Conservation (phyloP, 1,140 invertebrate species). For the Episyrphus balteatus region DNA sequence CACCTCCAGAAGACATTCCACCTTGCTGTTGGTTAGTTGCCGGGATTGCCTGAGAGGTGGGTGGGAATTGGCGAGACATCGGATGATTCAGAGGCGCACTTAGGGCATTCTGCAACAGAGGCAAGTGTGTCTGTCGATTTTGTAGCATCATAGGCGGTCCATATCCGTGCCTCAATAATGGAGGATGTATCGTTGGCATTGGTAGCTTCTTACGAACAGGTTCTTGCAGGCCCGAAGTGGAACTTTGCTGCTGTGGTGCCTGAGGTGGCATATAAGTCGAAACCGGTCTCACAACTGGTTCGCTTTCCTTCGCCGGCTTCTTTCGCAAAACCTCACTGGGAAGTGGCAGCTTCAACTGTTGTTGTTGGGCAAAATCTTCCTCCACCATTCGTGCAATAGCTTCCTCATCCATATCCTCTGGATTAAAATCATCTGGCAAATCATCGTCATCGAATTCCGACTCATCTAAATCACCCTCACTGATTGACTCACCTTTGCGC, state of each 20-base stretch:
- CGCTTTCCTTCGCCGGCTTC: neutral
- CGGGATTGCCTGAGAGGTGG: slow-evolving; percentile 13
- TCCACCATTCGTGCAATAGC: slow-evolving; percentile 50
- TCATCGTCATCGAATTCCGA: slow-evolving; percentile 29
- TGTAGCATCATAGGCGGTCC: slow-evolving; percentile 21
- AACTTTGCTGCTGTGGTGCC: slow-evolving; percentile 6
- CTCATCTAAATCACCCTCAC: slow-evolving; percentile 19
- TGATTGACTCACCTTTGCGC: slow-evolving; percentile 29
- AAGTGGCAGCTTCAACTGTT: slow-evolving; percentile 43
- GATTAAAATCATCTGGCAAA: slow-evolving; percentile 25
- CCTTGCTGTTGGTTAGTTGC: slow-evolving; percentile 2
- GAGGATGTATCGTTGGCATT: slow-evolving; percentile 33
- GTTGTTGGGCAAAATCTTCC: slow-evolving; percentile 48
- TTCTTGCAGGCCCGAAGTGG: slow-evolving; percentile 23
- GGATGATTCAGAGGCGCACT: slow-evolving; percentile 27
- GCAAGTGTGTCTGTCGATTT: slow-evolving; percentile 17
- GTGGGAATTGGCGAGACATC: slow-evolving; percentile 15
- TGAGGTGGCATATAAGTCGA: slow-evolving; percentile 3
- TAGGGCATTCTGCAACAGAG: slow-evolving; percentile 27
- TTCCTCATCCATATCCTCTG: slow-evolving; percentile 42
- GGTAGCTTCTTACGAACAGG: slow-evolving; percentile 36
- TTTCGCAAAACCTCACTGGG: slow-evolving; percentile 44
- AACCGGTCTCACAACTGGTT: neutral
- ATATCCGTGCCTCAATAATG: slow-evolving; percentile 28
- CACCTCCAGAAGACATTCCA: neutral